Evolutionary conservation across 2,888 invertebrate species (phyloP), one percentile per base, ranked within the genome.

Genomic region (Pheosia gnoma): DNA sequence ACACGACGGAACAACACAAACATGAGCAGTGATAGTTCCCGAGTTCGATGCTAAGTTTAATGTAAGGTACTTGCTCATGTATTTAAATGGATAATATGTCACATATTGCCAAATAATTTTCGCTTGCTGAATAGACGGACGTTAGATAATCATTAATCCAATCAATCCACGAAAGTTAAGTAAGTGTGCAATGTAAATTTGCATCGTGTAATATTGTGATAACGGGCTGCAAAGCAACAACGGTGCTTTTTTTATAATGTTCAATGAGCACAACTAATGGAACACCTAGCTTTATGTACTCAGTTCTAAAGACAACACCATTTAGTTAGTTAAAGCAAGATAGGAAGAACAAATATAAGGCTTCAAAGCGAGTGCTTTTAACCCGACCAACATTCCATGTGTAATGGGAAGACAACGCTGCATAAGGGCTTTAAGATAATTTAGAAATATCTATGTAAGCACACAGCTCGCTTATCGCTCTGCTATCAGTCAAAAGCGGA

Each of bases 311-410:
- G 11, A 53, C 9, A 53, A 53, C 53, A 10, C 37, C 5, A 37
- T 11, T 9, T 38, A 10, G 37, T 53, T 37, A 8, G 37, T 66
- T 66, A 70, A 59, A 73, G 67, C 67, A 62, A 71, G 82, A 83
- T 83, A 81, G 80, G 78, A 77, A 70, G 55, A 58, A 76, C 79
- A 78, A 81, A 83, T 71, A 81, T 1, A 25, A 61, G 63, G 67
- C 70, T 71, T 75, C 65, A 72, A 61, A 62, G 61, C 66, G 66
- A 68, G 70, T 62, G 77, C 78, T 80, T 82, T 81, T 68, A 79
- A 75, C 70, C 67, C 63, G 54, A 65, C 72, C 80, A 76, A 67
- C 74, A 63, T 71, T 66, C 68, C 70, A 70, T 70, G 65, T 63
- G 66, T 72, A 75, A 77, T 71, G 72, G 60, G 62, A 69, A 77